Evolutionary conservation across 2,113 vertebrate genomes (phyloP), one percentile per base, ranked within the genome.

Genomic region (Romanogobio albipinnatus): DNA sequence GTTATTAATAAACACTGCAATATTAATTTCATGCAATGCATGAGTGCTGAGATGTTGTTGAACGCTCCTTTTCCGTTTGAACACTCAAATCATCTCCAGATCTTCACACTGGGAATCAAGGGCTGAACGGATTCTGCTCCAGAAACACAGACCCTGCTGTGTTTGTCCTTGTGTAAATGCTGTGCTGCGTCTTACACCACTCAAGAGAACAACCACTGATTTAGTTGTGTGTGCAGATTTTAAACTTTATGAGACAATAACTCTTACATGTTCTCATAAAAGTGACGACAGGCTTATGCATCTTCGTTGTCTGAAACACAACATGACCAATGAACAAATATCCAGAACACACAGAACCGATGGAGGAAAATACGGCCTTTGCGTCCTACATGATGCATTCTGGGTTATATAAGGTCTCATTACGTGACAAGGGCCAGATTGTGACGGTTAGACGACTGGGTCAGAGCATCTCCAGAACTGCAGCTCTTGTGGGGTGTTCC

Each of bases 271-370:
- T 56, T 77, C 62, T 43, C n/a, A 19, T 82, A 56, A 86, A 86
- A 87, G 74, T 86, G 51, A 66, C 76, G 75, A 62, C 76, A 84
- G 76, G 85, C 29, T 81, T 74, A 39, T 36, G 24, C 26, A 9
- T 84, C 75, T 62, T 47, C 68, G 47, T 84, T 33, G 76, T 84
- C 61, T 85, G 71, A 85, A 87, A 86, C 45, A 26, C 43, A n/a
- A 24, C 29, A 77, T 83, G 81, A 78, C 58, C 86, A 68, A 17
- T 36, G 76, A 26, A 80, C 70, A 66, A 82, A 49, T 26, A 66
- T 36, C 76, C 85, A 87, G 92, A 93, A 95, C 91, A 93, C 73
- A 0, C 22, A 91, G 93, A 43, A 89, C 89, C 82, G 9, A 73
- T 85, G 81, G 77, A 51, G 88, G 87, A 89, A 81, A 10, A 33